phyloP scores from a whole-genome alignment of 2,113 vertebrate genomes.

The Thalassoma bifasciatum region DNA sequence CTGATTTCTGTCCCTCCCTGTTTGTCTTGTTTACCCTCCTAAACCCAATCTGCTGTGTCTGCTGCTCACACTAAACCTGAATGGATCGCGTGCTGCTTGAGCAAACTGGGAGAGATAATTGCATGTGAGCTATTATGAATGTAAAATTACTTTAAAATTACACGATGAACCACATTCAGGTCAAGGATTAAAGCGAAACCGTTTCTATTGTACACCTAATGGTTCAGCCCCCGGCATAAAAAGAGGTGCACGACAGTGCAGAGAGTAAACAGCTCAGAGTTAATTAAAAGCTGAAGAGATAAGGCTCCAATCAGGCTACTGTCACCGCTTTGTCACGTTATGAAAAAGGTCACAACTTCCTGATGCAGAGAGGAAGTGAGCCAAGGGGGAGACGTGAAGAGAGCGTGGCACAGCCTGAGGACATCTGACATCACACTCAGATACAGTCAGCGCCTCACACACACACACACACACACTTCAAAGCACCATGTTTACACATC shows the following conservation, averaged over 20 bases:
- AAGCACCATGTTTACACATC: conserved; percentile 64
- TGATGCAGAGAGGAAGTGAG: conserved; percentile 48
- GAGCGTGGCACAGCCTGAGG: conserved; percentile 14
- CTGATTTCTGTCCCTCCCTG: background rate
- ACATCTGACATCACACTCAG: conserved; percentile 57
- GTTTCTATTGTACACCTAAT: conserved; percentile 42
- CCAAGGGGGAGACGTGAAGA: conserved; percentile 16
- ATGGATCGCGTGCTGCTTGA: background rate
- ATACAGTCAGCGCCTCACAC: conserved; percentile 33
- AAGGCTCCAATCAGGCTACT: conserved; percentile 43
- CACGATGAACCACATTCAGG: conserved; percentile 45
- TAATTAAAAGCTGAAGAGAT: conserved; percentile 62
- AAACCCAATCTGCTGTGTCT: background rate
- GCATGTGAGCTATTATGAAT: conserved; percentile 12
- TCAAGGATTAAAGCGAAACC: conserved; percentile 54
- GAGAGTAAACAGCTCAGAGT: conserved; percentile 49
- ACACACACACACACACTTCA: conserved; percentile 48
- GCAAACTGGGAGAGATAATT: background rate
- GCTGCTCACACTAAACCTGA: conserved; percentile 1
- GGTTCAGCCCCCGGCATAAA: conserved; percentile 29
- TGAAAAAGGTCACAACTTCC: conserved; percentile 56
- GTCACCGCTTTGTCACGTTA: conserved; percentile 34
- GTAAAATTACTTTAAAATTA: conserved; percentile 42
- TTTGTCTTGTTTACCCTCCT: background rate
- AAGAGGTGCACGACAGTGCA: conserved; percentile 42